Base-by-base conservation (phyloP, 2,797 vertebrate species). In the Tokudaia muenninki region DNA sequence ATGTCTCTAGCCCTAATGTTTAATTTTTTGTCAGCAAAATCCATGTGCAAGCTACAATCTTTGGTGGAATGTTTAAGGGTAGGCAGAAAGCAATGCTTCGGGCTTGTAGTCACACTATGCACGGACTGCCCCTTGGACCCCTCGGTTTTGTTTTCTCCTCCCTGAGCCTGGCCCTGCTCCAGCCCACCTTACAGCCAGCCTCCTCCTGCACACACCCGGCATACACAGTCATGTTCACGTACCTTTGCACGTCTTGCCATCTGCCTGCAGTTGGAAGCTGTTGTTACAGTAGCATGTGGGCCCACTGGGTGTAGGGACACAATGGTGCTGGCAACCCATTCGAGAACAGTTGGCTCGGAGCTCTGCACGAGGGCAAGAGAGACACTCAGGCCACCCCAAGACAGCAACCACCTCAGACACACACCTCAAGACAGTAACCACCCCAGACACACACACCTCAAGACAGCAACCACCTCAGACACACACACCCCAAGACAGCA, bases 211-310 rank as follows among this genome's bases (percentile, higher is more conserved):
- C 52, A n/a, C 34, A n/a, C 0, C 50, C 16, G 2, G 6, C 41
- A 6, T 2, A 8, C 11, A 3, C 17, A 21, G 4, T 1, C 0
- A 3, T 0, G 21, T 2, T 0, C 31, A 97, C 99, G 94, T 65
- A 99, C 99, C 99, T 99, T 99, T 99, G 98, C 99, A 99, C n/a
- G 97, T 98, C 98, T 99, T 99, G 92, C 99, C 98, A 74, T 99
- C 99, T 91, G 99, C 98, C 34, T 99, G 99, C 12, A 99, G 98
- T 97, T 99, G 99, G 95, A 99, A 99, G 96, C 99, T 99, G 86
- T 89, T 98, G 98, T 98, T 98, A 98, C 99, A 99, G 98, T 99
- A 99, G 98, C 99, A 99, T 95, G 97, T 97, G 3, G 99, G 99
- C 22, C 99, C 99, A 0, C 96, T 98, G 26, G 99, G 98, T 4